Conservation (phyloP, 2,797 vertebrate species). For the Salarias fasciatus region DNA sequence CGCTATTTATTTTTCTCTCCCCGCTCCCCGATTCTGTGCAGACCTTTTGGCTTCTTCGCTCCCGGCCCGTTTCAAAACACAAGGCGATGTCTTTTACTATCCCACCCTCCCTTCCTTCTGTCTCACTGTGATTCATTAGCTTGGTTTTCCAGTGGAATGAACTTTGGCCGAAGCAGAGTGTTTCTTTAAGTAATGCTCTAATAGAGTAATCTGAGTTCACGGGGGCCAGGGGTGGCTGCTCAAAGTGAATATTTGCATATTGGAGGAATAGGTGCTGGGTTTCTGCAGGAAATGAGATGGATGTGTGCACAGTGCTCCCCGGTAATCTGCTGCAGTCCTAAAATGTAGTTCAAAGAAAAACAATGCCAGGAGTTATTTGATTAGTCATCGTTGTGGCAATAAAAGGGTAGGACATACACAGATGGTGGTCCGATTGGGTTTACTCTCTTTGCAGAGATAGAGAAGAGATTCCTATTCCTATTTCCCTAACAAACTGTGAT, state of each 20-base stretch:
- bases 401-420: conserved; percentile 3
- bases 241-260: conserved; percentile 40
- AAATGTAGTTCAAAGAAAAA: conserved; percentile 5
- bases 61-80: conserved; percentile 16
- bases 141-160: conserved; percentile 61
- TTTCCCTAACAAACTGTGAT: conserved; percentile 40
- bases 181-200: conserved; percentile 66
- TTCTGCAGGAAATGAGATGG: conserved; percentile 10
- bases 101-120: neutral
- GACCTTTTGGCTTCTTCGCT: conserved; percentile 8
- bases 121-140: conserved; percentile 65
- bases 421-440: conserved; percentile 13
- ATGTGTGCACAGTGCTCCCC: conserved; percentile 5
- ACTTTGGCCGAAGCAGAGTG: conserved; percentile 73
- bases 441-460: conserved; percentile 12
- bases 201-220: conserved; percentile 69
- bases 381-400: conserved; percentile 1
- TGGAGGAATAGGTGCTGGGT: conserved; percentile 1
- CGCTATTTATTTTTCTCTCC: conserved; percentile 14
- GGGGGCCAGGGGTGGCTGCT: conserved; percentile 52
- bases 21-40: conserved; percentile 7
- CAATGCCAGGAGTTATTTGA: neutral
- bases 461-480: conserved; percentile 10
- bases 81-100: conserved; percentile 18
- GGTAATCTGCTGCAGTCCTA: neutral